Evolutionary conservation across 2,888 invertebrate genomes (phyloP).

Genomic region (Metacarcinus magister): DNA sequence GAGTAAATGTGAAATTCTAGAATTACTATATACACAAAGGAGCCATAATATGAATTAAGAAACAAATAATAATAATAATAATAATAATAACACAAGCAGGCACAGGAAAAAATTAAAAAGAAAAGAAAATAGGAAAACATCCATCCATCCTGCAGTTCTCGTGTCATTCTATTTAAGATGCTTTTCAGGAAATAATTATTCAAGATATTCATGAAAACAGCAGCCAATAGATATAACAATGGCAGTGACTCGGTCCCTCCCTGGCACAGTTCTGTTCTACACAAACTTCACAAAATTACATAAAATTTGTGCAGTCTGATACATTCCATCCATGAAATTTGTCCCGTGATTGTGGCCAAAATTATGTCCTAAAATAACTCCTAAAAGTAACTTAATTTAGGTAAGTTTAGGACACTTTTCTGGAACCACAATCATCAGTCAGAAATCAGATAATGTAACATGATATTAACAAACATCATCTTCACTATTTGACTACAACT

Average conservation of each 20-base stretch:
- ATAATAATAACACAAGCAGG: not conserved
- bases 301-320: not conserved
- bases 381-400: not conserved
- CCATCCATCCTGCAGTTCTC: conserved; percentile 42
- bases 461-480: not conserved
- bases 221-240: not conserved
- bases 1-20: no score
- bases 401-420: not conserved
- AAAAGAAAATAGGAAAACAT: not conserved
- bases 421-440: not conserved
- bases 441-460: not conserved
- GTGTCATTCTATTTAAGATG: not conserved
- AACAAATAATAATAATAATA: not conserved
- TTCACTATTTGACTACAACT: not conserved
- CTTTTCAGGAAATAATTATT: not conserved
- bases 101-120: not conserved
- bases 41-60: not conserved
- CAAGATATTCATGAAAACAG: not conserved
- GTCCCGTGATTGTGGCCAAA: not conserved
- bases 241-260: conserved; percentile 17
- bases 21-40: not conserved
- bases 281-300: not conserved
- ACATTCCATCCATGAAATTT: not conserved
- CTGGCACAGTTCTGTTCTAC: not conserved
- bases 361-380: not conserved